Evolutionary conservation across 1,140 invertebrate genomes (phyloP).

Genomic region (Pteromalus puparum): DNA sequence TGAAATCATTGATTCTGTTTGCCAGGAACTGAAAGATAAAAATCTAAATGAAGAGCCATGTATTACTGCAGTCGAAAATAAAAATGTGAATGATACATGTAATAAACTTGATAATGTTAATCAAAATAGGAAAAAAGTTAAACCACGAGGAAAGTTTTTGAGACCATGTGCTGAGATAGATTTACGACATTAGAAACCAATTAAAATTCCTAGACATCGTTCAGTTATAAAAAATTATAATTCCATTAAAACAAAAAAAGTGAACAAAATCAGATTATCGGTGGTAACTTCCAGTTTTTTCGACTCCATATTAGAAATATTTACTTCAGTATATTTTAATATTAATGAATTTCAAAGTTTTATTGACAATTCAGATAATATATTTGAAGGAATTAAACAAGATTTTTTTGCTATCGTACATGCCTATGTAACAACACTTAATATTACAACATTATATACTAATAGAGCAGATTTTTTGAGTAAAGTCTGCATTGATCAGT

Average conservation of each 20-base stretch:
- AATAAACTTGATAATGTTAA: background rate
- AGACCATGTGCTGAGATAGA: background rate
- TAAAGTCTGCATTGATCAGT: background rate
- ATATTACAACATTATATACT: slow-evolving; percentile 2
- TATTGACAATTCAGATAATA: background rate
- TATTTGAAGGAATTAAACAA: background rate
- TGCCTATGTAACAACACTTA: background rate
- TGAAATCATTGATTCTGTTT: slow-evolving; percentile 10
- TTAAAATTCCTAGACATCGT: background rate
- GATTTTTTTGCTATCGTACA: background rate
- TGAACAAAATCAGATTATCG: background rate
- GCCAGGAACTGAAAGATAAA: background rate
- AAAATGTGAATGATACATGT: background rate
- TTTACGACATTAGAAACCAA: background rate
- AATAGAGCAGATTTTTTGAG: slow-evolving; percentile 5
- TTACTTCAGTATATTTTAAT: slow-evolving; percentile 17
- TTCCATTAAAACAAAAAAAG: background rate
- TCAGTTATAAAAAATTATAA: slow-evolving; percentile 13
- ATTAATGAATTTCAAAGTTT: slow-evolving; percentile 22
- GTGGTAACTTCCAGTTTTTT: background rate
- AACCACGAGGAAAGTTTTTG: slow-evolving; percentile 9
- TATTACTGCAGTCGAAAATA: background rate
- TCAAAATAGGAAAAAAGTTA: background rate
- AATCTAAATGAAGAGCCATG: background rate
- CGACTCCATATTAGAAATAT: slow-evolving; percentile 7